Base-by-base conservation (phyloP, 2,113 vertebrate genomes). In the Sardina pilchardus region DNA sequence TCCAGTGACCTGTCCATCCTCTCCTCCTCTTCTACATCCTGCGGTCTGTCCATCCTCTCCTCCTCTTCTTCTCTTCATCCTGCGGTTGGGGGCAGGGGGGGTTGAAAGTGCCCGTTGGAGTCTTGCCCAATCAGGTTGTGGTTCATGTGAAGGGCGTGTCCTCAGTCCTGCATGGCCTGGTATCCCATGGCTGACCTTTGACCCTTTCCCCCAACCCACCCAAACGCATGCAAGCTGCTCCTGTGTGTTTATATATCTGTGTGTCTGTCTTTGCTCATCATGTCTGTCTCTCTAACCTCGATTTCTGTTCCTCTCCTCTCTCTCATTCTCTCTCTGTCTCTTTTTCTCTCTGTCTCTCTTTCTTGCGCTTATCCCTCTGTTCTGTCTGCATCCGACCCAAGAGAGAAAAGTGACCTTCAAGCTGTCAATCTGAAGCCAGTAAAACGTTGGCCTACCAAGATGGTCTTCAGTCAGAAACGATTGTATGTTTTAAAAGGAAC, bases 381-480 rank as follows among this genome's bases (percentile, higher is more conserved):
- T 85, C 87, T 89, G 87, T 90, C 90, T 90, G 88, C 90, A 89
- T 90, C 90, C 90, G 86, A 95, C 94, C 21, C 94, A 96, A 97
- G 96, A 97, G 95, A 96, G 96, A 97, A 96, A 97, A 97, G 96
- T 96, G 96, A 96, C 96, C 96, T 96, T 96, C 96, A 95, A 95
- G 96, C 95, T 96, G 94, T 96, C 95, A 96, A 90, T 97, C 86
- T 95, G 96, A 97, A 97, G 96, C 95, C 94, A 95, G 95, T 96
- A 93, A 92, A 83, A 95, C 92, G 95, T 94, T 94, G 95, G 94
- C 96, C 96, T 96, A 95, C 96, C 95, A 96, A 96, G 95, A 96
- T 92, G 94, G 90, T 93, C 95, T 91, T 92, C 96, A 95, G 89
- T 95, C 94, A 93, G 93, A 97, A 94, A 95, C 88, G 94, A 93